Percentiles rank a stretch among this genome's conserved stretches.
phyloP scores from a whole-genome alignment of 2,797 vertebrate genomes.

The Scomberomorus guttatus region DNA sequence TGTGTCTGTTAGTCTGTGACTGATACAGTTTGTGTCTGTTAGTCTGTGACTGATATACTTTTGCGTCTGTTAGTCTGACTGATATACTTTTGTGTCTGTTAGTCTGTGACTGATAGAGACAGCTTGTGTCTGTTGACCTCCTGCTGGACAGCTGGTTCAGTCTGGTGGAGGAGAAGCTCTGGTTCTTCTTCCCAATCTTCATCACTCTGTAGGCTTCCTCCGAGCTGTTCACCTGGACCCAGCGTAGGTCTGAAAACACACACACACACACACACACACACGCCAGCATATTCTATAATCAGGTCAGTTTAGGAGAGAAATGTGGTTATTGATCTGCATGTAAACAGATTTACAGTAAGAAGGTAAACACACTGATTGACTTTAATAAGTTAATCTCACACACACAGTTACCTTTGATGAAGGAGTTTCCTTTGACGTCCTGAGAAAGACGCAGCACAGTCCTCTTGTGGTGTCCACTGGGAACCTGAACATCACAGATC shows the following conservation, averaged over 20 bases:
- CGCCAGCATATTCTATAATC: no score
- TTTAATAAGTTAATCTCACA: neutral
- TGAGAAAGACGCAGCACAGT: slow-evolving; percentile 91
- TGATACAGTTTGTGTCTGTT: no score
- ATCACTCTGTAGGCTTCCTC: slow-evolving; percentile 93
- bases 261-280: slow-evolving; percentile 11
- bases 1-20: no score
- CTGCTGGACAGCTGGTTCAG: slow-evolving; percentile 93
- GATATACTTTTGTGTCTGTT: no score
- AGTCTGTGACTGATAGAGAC: no score
- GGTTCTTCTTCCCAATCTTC: slow-evolving; percentile 91
- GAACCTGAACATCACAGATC: slow-evolving; percentile 74
- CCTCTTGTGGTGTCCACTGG: slow-evolving; percentile 84
- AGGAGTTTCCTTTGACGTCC: slow-evolving; percentile 93
- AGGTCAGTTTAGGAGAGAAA: no score
- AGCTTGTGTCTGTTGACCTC: slow-evolving; percentile 81
- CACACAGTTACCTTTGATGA: slow-evolving; percentile 90
- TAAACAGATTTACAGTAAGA: no score
- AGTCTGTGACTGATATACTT: no score
- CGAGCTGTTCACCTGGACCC: slow-evolving; percentile 92
- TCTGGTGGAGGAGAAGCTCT: slow-evolving; percentile 92
- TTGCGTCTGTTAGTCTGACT: no score
- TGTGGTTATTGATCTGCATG: neutral
- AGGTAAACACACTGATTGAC: no score
- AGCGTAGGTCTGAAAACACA: slow-evolving; percentile 88